phyloP scores from a whole-genome alignment of 2,797 vertebrate species.

The Poecile montanus region DNA sequence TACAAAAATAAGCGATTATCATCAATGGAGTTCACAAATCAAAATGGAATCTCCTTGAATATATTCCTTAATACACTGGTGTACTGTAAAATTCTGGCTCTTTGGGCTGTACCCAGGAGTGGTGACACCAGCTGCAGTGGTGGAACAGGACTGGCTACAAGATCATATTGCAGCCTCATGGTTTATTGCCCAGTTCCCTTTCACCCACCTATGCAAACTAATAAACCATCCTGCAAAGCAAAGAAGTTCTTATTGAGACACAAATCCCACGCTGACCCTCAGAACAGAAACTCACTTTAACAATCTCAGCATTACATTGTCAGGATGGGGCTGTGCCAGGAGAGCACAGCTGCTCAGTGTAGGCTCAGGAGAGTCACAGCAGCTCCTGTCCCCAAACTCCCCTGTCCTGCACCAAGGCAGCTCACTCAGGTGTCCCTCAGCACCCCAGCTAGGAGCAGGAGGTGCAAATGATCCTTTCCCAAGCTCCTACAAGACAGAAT shows the following conservation, averaged over 20 bases:
- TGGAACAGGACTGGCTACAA: not conserved
- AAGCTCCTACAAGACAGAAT: not conserved
- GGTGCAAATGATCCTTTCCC: not conserved
- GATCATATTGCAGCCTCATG: not conserved
- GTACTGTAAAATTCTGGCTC: not conserved
- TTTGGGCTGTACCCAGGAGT: not conserved
- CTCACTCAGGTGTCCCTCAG: too few species aligned
- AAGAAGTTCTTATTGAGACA: not conserved
- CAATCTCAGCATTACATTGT: not conserved
- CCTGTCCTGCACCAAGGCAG: not conserved
- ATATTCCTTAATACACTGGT: not conserved
- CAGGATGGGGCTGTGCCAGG: accelerated
- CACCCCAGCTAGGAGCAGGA: not conserved
- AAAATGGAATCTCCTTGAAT: not conserved
- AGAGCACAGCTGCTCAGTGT: not conserved
- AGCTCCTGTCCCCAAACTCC: not conserved
- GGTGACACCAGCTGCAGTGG: not conserved
- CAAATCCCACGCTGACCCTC: not conserved
- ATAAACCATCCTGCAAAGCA: not conserved
- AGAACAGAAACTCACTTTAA: not conserved
- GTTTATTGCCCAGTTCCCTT: not conserved
- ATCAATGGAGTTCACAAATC: not conserved
- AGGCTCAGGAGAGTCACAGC: not conserved
- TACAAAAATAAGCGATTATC: not conserved
- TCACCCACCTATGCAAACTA: not conserved